These are phyloP conservation scores for Candidula unifasciata DNA, from an alignment of 2,888 invertebrate species.

Conservation along the genomic window DNA sequence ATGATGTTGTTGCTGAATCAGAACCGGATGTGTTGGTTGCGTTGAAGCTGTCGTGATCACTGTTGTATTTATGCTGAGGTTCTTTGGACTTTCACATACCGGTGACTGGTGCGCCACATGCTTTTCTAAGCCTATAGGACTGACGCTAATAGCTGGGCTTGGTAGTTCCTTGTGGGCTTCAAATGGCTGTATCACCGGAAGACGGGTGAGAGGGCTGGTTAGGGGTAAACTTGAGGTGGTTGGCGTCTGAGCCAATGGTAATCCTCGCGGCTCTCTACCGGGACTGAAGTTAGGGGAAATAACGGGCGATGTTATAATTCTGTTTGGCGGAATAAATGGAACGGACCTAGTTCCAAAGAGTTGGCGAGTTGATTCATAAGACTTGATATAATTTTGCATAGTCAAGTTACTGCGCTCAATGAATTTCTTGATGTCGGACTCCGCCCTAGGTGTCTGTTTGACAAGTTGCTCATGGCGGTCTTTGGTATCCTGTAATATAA, in stretches of 20 bases:
- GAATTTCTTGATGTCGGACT: slow-evolving; percentile 81
- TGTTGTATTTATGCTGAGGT: slow-evolving; percentile 52
- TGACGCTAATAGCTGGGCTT: slow-evolving; percentile 58
- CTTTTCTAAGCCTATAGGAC: slow-evolving; percentile 36
- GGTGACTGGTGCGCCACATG: slow-evolving; percentile 51
- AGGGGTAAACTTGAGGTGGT: slow-evolving; percentile 51
- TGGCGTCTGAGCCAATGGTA: slow-evolving; percentile 46
- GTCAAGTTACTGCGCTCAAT: slow-evolving; percentile 80
- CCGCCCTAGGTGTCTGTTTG: slow-evolving; percentile 75
- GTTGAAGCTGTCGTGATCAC: slow-evolving; percentile 33
- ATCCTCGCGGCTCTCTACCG: slow-evolving; percentile 36
- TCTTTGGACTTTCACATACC: slow-evolving; percentile 68
- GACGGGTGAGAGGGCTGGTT: slow-evolving; percentile 81
- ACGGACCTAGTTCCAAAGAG: slow-evolving; percentile 64
- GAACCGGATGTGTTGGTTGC: slow-evolving; percentile 30
- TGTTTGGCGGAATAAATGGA: slow-evolving; percentile 65
- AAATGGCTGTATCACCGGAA: slow-evolving; percentile 97
- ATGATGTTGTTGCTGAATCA: slow-evolving; percentile 31
- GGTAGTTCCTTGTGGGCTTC: slow-evolving; percentile 83
- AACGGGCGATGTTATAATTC: slow-evolving; percentile 66
- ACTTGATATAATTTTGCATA: slow-evolving; percentile 73
- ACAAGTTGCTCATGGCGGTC: slow-evolving; percentile 71
- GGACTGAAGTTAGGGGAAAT: slow-evolving; percentile 52
- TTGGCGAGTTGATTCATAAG: slow-evolving; percentile 70
- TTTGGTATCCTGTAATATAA: slow-evolving; percentile 79